phyloP scores from a whole-genome alignment of 1,140 invertebrate species.

The Hirudo medicinalis region DNA sequence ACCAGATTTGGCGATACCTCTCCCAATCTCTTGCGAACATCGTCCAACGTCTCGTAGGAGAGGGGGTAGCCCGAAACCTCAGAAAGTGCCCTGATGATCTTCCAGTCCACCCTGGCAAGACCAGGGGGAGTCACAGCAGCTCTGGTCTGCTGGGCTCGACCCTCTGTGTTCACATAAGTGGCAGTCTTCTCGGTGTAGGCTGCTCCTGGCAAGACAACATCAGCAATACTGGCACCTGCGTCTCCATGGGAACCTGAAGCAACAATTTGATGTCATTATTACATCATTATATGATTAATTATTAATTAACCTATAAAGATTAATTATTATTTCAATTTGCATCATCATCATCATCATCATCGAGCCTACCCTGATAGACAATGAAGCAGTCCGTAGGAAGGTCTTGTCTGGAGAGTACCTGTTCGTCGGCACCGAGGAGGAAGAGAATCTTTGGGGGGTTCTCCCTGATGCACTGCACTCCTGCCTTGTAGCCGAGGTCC shows the following conservation, averaged over 20 bases:
- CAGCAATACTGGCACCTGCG: conserved; percentile 75
- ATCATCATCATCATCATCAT: background rate
- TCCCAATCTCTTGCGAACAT: conserved; percentile 65
- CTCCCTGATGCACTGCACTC: conserved; percentile 55
- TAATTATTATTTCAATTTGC: no score
- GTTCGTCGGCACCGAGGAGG: conserved; percentile 82
- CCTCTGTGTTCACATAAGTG: conserved; percentile 94
- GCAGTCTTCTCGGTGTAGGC: conserved; percentile 96
- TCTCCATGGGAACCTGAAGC: conserved; percentile 83
- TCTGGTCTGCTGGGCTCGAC: conserved; percentile 81
- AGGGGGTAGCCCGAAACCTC: conserved; percentile 66
- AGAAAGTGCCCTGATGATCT: conserved; percentile 79
- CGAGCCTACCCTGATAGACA: conserved; percentile 65
- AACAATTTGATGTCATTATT: no score
- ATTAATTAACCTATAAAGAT: no score
- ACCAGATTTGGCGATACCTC: conserved; percentile 78
- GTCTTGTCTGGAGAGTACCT: conserved; percentile 59
- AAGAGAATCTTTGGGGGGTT: conserved; percentile 66
- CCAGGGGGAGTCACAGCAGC: conserved; percentile 84
- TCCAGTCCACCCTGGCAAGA: conserved; percentile 90
- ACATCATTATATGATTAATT: no score
- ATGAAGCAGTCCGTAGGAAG: conserved; percentile 70
- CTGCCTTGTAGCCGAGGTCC: conserved; percentile 80
- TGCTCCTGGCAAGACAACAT: conserved; percentile 81
- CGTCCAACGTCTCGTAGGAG: conserved; percentile 75